Base-by-base conservation (phyloP, 2,113 vertebrate genomes). In the Lepisosteus osseus region DNA sequence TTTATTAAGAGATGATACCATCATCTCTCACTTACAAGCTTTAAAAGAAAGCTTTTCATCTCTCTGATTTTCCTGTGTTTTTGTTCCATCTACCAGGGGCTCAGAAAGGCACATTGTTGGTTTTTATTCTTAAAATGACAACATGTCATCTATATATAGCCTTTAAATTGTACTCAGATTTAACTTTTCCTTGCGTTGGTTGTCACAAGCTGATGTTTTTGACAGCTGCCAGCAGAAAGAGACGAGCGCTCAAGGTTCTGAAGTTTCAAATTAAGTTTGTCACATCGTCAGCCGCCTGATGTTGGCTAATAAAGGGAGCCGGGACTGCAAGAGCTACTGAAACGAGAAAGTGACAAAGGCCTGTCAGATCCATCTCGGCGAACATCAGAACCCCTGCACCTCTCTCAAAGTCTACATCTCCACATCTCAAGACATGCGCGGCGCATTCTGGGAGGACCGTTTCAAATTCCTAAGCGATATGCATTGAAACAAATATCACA, bases 111-210 rank as follows among this genome's bases (percentile, higher is more conserved):
- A 70, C 77, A 70, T 80, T 78, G 78, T 63, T 77, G 76, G 78
- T 76, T 74, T 9, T 85, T 78, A 29, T 82, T 87, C 83, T 83
- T 86, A 87, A 89, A 90, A 83, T 86, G 86, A 87, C 86, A 90
- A 82, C 82, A 83, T 87, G 88, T 93, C 83, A 89, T 89, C 90
- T 93, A 91, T 90, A 90, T 90, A 93, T 91, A 90, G 87, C 85
- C 81, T 85, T 88, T 77, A 88, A 84, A 89, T 87, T 86, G 82
- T 69, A 84, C 86, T 86, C 79, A 85, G 79, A 78, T 89, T 84
- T 83, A 88, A 87, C 84, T 86, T 81, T 79, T 78, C 79, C 74
- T 72, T 63, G 65, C 74, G 80, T 64, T 68, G 79, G 84, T 80
- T 76, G 87, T 87, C 85, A 85, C 80, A 85, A 72, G 82, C 79